These are phyloP conservation scores for Megathymus violae DNA, from an alignment of 1,140 invertebrate species.

Conservation along the genomic window DNA sequence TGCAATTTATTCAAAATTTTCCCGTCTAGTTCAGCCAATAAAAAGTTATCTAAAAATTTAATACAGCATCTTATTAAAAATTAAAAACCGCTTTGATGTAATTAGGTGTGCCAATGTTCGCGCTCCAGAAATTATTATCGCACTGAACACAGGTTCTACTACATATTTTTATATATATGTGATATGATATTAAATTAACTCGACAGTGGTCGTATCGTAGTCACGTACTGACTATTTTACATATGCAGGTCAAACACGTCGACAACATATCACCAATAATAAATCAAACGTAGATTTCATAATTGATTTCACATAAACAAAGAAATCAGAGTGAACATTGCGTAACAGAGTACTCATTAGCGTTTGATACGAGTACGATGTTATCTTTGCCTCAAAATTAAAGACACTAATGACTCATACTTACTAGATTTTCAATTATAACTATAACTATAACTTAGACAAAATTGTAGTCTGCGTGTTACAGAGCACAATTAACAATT, in stretches of 20 bases:
- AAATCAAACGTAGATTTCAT: slow-evolving; percentile 10
- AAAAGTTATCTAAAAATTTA: too few relatives aligned
- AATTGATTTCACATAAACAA: slow-evolving; percentile 16
- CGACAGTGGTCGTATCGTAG: not conserved
- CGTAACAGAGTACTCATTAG: slow-evolving; percentile 19
- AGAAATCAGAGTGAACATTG: slow-evolving; percentile 10
- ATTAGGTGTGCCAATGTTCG: not conserved
- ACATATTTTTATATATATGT: not conserved
- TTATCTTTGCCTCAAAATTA: slow-evolving; percentile 1
- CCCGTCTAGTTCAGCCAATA: too few relatives aligned
- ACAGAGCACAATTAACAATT: not conserved
- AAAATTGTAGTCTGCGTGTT: not conserved
- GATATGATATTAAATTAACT: not conserved
- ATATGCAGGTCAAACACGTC: slow-evolving; percentile 1
- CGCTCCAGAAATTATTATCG: not conserved
- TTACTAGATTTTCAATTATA: not conserved
- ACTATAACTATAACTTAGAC: not conserved
- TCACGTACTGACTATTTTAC: slow-evolving; percentile 8
- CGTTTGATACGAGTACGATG: slow-evolving; percentile 11
- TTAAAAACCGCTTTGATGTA: too few relatives aligned
- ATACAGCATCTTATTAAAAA: not conserved
- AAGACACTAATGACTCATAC: not conserved
- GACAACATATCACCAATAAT: slow-evolving; percentile 3
- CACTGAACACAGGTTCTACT: not conserved
- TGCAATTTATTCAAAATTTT: too few relatives aligned